Percentiles rank a stretch among this genome's conserved stretches.
Evolutionary conservation across 92 coral and sea anemone genomes (phyloP).

Genomic region (Phymanthus crucifer): DNA sequence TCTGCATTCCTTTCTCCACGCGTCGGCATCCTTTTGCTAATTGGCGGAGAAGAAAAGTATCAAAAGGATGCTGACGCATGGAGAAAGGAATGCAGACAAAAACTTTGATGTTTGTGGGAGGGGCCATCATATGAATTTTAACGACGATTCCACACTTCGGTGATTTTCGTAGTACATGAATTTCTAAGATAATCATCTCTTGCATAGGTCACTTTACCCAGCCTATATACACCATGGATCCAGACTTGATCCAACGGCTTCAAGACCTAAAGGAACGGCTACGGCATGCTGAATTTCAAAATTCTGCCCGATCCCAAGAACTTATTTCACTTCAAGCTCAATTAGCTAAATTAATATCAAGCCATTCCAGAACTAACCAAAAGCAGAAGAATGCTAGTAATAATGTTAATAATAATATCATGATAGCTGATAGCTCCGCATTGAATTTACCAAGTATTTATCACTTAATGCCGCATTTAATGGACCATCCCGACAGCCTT

Average conservation of each 20-base stretch:
- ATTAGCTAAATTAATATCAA: constrained; percentile 59
- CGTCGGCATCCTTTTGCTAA: too few relatives aligned
- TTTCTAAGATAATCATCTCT: background rate
- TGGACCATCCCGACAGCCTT: constrained; percentile 78
- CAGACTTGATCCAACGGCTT: constrained; percentile 60
- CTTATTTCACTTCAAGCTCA: constrained; percentile 82
- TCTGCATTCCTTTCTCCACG: too few relatives aligned
- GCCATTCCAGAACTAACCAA: constrained; percentile 31
- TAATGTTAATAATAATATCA: constrained; percentile 25
- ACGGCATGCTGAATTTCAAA: constrained; percentile 90
- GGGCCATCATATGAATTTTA: too few relatives aligned
- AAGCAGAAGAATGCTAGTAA: background rate
- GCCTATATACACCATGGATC: constrained; percentile 51
- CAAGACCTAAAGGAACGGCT: constrained; percentile 67
- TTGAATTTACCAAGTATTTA: constrained; percentile 89
- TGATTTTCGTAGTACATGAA: too few relatives aligned
- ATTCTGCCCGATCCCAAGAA: constrained; percentile 83
- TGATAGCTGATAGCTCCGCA: constrained; percentile 41
- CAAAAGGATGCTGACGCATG: too few relatives aligned
- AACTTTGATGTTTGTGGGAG: too few relatives aligned
- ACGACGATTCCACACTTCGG: too few relatives aligned
- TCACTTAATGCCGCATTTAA: constrained; percentile 90
- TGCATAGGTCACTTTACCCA: constrained; percentile 45
- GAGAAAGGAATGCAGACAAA: too few relatives aligned
- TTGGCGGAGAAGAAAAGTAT: too few relatives aligned